Percentiles rank a stretch among this genome's conserved stretches.
phyloP scores from a whole-genome alignment of 2,888 invertebrate genomes.

The Tipula confusa region DNA sequence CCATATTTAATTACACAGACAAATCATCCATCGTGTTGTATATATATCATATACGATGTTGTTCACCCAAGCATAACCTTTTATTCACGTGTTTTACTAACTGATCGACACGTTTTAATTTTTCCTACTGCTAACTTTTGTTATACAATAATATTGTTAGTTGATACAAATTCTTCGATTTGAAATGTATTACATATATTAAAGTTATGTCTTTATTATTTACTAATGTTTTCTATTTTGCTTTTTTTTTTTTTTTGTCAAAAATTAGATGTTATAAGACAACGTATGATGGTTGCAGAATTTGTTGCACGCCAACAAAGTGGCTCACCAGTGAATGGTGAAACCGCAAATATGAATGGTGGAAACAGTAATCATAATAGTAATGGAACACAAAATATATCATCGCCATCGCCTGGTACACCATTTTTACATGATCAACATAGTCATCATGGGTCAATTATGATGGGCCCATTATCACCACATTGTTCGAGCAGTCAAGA shows the following conservation, averaged over 20 bases:
- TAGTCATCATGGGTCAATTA: conserved; percentile 41
- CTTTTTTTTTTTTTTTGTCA: no score
- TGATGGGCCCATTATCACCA: conserved; percentile 46
- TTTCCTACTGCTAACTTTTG: neutral
- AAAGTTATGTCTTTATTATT: no score
- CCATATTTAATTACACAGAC: no score
- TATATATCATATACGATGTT: no score
- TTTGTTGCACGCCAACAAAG: conserved; percentile 72
- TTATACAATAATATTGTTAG: neutral
- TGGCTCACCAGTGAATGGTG: conserved; percentile 65
- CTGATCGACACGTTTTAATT: neutral
- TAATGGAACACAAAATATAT: conserved; percentile 35
- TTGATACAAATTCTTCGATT: neutral
- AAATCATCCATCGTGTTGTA: no score
- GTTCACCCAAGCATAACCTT: neutral
- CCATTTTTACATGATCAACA: conserved; percentile 30
- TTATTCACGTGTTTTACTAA: neutral
- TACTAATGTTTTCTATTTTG: no score
- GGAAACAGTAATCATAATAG: conserved; percentile 40
- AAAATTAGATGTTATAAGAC: conserved; percentile 43
- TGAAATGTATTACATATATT: neutral
- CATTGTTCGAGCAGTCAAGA: conserved; percentile 42
- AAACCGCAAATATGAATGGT: conserved; percentile 52
- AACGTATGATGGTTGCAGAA: conserved; percentile 83
- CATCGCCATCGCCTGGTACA: conserved; percentile 42